These are phyloP conservation scores for Rhynchomys soricoides DNA, from an alignment of 2,113 vertebrate species.

Conservation along the genomic window DNA sequence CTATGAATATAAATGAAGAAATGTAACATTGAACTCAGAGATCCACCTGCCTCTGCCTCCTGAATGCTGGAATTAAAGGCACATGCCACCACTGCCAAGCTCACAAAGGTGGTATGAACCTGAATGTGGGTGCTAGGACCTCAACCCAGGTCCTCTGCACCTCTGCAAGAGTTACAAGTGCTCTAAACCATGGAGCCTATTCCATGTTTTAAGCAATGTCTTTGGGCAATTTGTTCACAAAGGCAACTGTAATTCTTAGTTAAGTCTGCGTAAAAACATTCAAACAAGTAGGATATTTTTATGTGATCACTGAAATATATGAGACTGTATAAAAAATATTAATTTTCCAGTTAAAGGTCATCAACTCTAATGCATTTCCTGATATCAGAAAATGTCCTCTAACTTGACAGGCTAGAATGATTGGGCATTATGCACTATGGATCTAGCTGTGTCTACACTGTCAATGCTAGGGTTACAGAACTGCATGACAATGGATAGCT, in stretches of 20 bases:
- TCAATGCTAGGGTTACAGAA: background rate
- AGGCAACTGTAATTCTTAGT: background rate
- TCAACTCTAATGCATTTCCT: background rate
- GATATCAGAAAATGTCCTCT: background rate
- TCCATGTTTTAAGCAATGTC: background rate
- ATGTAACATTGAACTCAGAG: background rate
- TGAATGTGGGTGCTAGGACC: background rate
- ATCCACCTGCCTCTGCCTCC: background rate
- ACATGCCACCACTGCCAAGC: background rate
- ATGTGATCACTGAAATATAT: background rate
- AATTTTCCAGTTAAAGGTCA: background rate
- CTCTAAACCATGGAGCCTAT: background rate
- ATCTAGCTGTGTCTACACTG: background rate
- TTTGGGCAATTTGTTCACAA: background rate
- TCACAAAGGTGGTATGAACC: background rate
- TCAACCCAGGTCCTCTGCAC: background rate
- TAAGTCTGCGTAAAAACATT: background rate
- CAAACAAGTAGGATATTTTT: background rate
- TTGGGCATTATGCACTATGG: too few species aligned
- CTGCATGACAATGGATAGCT: background rate
- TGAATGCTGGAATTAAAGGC: background rate
- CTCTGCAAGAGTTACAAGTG: background rate
- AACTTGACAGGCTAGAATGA: background rate
- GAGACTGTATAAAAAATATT: background rate
- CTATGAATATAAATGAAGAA: background rate